phyloP scores from a whole-genome alignment of 2,113 vertebrate genomes.

The Leiothrix lutea region DNA sequence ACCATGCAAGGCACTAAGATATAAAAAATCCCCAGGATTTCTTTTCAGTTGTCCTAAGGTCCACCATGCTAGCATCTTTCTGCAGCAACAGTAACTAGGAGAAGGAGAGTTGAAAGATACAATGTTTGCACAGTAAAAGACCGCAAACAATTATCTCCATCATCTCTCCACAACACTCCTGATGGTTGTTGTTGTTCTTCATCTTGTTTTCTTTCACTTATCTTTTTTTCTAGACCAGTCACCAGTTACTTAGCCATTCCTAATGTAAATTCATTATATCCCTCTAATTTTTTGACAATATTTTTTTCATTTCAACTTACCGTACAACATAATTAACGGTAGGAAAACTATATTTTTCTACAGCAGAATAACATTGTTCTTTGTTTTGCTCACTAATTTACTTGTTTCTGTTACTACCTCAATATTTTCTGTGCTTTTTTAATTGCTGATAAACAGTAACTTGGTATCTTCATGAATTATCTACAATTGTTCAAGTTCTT shows the following conservation, averaged over 20 bases:
- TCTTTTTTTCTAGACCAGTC: neutral
- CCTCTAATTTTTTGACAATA: neutral
- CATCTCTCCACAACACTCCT: neutral
- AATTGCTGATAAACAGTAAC: neutral
- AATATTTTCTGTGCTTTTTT: neutral
- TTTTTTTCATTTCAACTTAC: neutral
- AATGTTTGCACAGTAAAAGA: neutral
- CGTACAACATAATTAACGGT: neutral
- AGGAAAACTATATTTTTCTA: neutral
- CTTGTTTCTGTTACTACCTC: neutral
- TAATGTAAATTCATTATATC: neutral
- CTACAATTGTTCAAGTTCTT: neutral
- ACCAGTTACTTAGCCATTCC: neutral
- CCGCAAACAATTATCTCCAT: neutral
- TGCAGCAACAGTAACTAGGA: neutral
- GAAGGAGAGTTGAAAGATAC: neutral
- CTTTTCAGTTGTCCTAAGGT: neutral
- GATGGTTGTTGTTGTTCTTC: neutral
- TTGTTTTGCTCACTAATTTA: neutral
- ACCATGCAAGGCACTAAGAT: neutral
- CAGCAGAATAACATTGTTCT: fast-evolving
- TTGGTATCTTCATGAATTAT: neutral
- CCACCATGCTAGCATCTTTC: fast-evolving
- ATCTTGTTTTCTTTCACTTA: neutral
- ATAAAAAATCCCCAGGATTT: neutral